phyloP scores from a whole-genome alignment of 2,113 vertebrate genomes.

The Mustelus asterias region DNA sequence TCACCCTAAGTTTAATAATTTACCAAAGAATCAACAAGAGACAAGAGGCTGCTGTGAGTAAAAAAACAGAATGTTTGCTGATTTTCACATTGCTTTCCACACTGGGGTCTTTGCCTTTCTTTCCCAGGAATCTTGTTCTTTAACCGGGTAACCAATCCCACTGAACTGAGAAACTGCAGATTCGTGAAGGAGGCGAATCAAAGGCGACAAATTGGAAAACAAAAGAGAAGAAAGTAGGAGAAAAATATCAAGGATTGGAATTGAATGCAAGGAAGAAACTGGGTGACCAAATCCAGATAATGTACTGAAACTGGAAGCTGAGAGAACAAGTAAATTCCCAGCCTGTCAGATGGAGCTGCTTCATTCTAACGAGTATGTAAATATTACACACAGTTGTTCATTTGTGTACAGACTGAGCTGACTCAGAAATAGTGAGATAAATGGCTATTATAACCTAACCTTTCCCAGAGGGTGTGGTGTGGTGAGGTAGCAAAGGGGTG shows the following conservation, averaged over 20 bases:
- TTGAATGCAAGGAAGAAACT: not conserved
- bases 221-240: not conserved
- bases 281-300: not conserved
- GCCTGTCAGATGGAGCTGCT: not conserved
- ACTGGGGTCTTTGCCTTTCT: not conserved
- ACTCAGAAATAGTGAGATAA: not conserved
- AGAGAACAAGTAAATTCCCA: not conserved
- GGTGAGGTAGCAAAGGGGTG: not conserved
- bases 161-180: not conserved
- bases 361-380: not conserved
- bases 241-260: not conserved
- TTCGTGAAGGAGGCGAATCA: not conserved
- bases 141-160: not conserved
- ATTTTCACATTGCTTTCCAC: not conserved
- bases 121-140: not conserved
- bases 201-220: not conserved
- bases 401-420: not conserved
- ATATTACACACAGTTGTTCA: not conserved
- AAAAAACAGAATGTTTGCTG: not conserved
- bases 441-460: not conserved
- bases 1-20: not conserved
- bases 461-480: not conserved
- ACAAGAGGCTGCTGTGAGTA: not conserved
- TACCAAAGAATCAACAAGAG: not conserved
- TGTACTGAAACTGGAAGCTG: not conserved